phyloP scores from a whole-genome alignment of 1,140 invertebrate genomes.

The Drosophila santomea region DNA sequence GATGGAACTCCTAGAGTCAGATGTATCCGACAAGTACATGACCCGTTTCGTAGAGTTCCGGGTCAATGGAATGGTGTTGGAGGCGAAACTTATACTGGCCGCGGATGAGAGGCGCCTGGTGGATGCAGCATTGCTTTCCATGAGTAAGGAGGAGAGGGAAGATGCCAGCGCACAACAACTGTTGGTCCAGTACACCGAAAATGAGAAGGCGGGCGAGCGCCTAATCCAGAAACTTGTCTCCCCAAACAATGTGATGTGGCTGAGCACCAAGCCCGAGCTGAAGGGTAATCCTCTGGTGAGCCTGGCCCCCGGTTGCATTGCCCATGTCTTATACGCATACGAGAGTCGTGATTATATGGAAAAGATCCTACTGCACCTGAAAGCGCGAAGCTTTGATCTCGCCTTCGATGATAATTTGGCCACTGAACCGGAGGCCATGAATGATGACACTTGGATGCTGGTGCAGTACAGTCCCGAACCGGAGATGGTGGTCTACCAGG shows the following conservation, averaged over 20 bases:
- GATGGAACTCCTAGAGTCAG: conserved; percentile 66
- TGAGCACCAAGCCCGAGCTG: conserved; percentile 50
- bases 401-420: conserved; percentile 54
- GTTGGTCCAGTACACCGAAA: conserved; percentile 65
- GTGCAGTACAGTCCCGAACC: conserved; percentile 74
- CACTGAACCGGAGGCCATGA: conserved; percentile 20
- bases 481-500: conserved; percentile 58
- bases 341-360: conserved; percentile 65
- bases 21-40: conserved; percentile 71
- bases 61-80: conserved; percentile 49
- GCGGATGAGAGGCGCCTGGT: conserved; percentile 67
- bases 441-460: conserved; percentile 61
- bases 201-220: conserved; percentile 19
- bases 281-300: conserved; percentile 50
- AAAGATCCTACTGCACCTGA: conserved; percentile 63
- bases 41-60: conserved; percentile 67
- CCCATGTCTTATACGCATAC: conserved; percentile 56
- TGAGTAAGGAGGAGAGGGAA: conserved; percentile 48
- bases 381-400: conserved; percentile 62
- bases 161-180: conserved; percentile 26
- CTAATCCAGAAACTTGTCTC: conserved; percentile 65
- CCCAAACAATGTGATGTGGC: conserved; percentile 51
- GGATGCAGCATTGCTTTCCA: conserved; percentile 54
- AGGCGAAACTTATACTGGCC: conserved; percentile 71
- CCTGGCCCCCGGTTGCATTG: conserved; percentile 33